Evolutionary conservation across 2,113 vertebrate species (phyloP).

Genomic region (Nesogale talazaci): DNA sequence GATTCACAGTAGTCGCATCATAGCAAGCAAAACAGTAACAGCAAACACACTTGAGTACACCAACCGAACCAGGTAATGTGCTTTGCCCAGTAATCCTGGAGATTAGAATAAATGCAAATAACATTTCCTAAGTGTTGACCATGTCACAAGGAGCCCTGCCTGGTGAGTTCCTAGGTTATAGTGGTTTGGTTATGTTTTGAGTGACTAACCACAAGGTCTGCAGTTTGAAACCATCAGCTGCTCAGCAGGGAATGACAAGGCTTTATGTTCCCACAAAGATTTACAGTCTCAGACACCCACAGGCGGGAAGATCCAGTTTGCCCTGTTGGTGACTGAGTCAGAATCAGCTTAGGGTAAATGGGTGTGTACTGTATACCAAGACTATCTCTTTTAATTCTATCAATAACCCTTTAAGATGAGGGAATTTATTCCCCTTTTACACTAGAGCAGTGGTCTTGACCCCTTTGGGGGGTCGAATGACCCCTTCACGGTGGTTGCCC

Average conservation of each 20-base stretch:
- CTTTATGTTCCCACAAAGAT: neutral
- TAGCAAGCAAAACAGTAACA: neutral
- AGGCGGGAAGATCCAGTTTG: neutral
- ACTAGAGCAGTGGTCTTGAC: neutral
- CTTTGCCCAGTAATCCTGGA: neutral
- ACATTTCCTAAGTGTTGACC: neutral
- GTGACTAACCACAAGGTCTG: neutral
- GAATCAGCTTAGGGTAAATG: neutral
- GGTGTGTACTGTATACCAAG: neutral
- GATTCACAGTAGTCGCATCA: neutral
- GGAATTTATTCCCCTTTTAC: neutral
- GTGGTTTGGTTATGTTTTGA: neutral
- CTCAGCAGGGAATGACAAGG: neutral
- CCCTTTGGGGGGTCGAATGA: no score
- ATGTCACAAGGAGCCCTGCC: neutral
- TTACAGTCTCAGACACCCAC: no score
- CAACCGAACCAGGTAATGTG: neutral
- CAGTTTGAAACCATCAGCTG: neutral
- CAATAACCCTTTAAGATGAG: neutral
- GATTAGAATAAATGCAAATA: neutral
- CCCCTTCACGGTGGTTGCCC: no score
- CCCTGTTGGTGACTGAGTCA: neutral
- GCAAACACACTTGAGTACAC: neutral
- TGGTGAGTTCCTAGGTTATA: neutral
- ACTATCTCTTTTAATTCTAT: constrained; percentile 8